Evolutionary conservation across 1,140 invertebrate species (phyloP), one percentile per base, ranked within the genome.

Genomic region (Oppia nitens): DNA sequence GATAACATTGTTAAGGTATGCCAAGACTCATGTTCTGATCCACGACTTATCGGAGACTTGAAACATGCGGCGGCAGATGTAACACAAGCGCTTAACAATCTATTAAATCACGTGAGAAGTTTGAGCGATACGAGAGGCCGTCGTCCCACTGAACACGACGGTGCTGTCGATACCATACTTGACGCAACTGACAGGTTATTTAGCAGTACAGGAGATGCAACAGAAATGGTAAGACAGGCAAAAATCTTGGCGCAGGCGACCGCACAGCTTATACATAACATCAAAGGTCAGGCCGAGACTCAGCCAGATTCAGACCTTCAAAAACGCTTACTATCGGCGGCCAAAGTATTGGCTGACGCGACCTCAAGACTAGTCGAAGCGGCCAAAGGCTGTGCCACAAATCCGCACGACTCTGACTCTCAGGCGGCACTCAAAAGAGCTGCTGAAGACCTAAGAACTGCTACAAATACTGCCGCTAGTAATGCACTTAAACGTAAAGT

Each of bases 191-290:
- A 97, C 69, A 81, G 84, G 49, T 73, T 98, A 11, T 84, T 90
- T 57, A 83, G 83, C 14, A 85, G 83, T 20, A 78, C 79, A 45
- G 83, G 84, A 25, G 87, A 95, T 72, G 78, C 85, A 0, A 80
- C 82, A 1, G 92, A 96, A 72, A 96, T 98, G 91, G 87, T 97
- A 23, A 80, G 83, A 9, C 91, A 97, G 68, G 92, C 92, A 0
- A 76, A 90, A 59, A 79, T 87, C n/a, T 73, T 96, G 28, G 89
- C 89, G 3, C 85, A 74, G 63, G 74, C 64, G 2, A 64, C 64
- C 12, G 49, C 55, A 27, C 63, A 64, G 48, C 47, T 64, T 2
- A 64, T 64, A 28, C 23, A 63, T 28, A 54, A 63, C 26, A 96
- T 95, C 62, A 93, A 94, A 74, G 83, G 83, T 24, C 89, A 97